Evolutionary conservation across 2,888 invertebrate species (phyloP).

Genomic region (Thysanoteuthis rhombus): DNA sequence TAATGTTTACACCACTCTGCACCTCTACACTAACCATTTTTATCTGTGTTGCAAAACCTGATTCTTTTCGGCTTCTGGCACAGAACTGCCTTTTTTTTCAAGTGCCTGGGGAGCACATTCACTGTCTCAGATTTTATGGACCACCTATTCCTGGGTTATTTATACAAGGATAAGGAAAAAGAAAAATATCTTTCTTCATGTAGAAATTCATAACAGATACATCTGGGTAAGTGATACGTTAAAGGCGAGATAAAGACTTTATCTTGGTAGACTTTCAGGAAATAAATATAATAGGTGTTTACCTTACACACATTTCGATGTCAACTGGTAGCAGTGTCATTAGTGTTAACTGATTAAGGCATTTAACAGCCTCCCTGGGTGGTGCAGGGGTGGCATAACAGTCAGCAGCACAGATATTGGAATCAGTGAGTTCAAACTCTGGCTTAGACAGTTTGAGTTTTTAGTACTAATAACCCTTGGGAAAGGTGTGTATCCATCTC

Average conservation of each 20-base stretch:
- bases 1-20: too few relatives aligned
- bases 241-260: neutral
- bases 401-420: too few relatives aligned
- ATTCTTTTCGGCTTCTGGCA: neutral
- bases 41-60: neutral
- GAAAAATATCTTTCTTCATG: too few relatives aligned
- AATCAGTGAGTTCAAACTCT: too few relatives aligned
- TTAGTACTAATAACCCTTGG: too few relatives aligned
- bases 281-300: neutral
- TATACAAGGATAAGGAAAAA: neutral
- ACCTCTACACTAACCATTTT: neutral
- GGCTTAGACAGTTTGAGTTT: too few relatives aligned
- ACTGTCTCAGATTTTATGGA: neutral
- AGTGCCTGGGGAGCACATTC: neutral
- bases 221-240: neutral
- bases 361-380: neutral
- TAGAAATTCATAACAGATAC: neutral
- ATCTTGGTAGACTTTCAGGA: neutral
- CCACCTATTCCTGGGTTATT: neutral
- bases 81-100: neutral
- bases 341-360: neutral
- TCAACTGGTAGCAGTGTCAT: neutral
- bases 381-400: too few relatives aligned
- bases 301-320: neutral
- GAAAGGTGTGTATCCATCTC: too few relatives aligned